A percentile compares a stretch with the other conserved stretches of the same genome.
These are phyloP conservation scores for Babyrousa celebensis DNA, from an alignment of 2,797 vertebrate species.

Conservation along the genomic window DNA sequence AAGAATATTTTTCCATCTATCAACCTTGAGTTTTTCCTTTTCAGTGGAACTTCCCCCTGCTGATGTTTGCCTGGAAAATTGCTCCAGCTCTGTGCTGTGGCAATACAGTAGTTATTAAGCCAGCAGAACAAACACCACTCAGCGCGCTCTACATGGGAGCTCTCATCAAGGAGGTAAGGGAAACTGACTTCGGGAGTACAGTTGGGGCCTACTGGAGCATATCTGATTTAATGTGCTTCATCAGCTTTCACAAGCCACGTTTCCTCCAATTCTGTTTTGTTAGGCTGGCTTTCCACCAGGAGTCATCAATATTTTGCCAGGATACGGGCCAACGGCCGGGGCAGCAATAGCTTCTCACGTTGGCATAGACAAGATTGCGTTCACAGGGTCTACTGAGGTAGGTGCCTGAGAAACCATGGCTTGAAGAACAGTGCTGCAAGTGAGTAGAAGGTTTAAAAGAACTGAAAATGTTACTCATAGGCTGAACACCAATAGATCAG, in stretches of 20 bases:
- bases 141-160: conserved; percentile 98
- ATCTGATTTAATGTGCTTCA: conserved; percentile 56
- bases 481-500: background rate
- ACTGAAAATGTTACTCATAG: background rate
- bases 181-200: conserved; percentile 41
- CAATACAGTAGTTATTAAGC: conserved; percentile 98
- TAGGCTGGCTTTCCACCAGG: conserved; percentile 99
- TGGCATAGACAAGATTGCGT: conserved; percentile 99
- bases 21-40: conserved; percentile 82
- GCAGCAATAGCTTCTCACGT: conserved; percentile 97
- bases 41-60: conserved; percentile 99
- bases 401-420: conserved; percentile 73
- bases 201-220: conserved; percentile 53
- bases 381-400: conserved; percentile 99
- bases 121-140: conserved; percentile 99
- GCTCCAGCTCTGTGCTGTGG: conserved; percentile 98
- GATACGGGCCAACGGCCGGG: conserved; percentile 98
- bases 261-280: conserved; percentile 94
- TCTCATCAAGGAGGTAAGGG: conserved; percentile 97
- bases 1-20: conserved; percentile 87
- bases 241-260: conserved; percentile 90
- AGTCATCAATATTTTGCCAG: conserved; percentile 99
- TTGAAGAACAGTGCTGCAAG: background rate
- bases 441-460: background rate
- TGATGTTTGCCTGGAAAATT: conserved; percentile 99